These are phyloP conservation scores for Fissipunctia ypsillon DNA, from an alignment of 2,888 invertebrate species.

Conservation along the genomic window DNA sequence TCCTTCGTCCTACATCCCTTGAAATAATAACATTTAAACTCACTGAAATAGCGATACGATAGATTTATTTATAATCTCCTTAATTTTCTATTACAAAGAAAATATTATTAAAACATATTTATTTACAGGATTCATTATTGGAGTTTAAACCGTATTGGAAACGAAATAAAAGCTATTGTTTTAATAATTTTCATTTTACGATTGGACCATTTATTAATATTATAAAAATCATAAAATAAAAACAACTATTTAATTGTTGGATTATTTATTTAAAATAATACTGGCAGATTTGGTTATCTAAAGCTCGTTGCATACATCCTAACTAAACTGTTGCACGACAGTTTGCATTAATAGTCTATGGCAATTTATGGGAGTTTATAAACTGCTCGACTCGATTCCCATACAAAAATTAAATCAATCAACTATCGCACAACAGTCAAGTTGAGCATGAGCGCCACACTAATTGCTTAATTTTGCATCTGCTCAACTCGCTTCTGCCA, in stretches of 20 bases:
- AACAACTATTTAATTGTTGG: not conserved
- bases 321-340: not conserved
- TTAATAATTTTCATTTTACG: slow-evolving; percentile 52
- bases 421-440: not conserved
- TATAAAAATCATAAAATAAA: slow-evolving; percentile 6
- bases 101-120: slow-evolving; percentile 62
- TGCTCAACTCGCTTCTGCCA: not conserved
- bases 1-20: slow-evolving; percentile 71
- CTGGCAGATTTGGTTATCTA: slow-evolving; percentile 13
- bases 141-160: slow-evolving; percentile 46
- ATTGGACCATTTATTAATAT: slow-evolving; percentile 54
- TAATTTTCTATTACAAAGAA: slow-evolving; percentile 53
- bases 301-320: not conserved
- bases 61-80: slow-evolving; percentile 59
- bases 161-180: slow-evolving; percentile 41
- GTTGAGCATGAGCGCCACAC: not conserved
- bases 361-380: not conserved
- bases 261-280: slow-evolving; percentile 51
- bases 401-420: not conserved
- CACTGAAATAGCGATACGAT: slow-evolving; percentile 64
- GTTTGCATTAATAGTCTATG: not conserved
- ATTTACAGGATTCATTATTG: slow-evolving; percentile 59
- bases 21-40: slow-evolving; percentile 66
- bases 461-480: slow-evolving; percentile 24
- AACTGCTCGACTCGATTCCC: no score